A percentile compares a stretch with the other conserved stretches of the same genome.
phyloP scores from a whole-genome alignment of 2,888 invertebrate genomes.

The Siphonodentalium dalli region DNA sequence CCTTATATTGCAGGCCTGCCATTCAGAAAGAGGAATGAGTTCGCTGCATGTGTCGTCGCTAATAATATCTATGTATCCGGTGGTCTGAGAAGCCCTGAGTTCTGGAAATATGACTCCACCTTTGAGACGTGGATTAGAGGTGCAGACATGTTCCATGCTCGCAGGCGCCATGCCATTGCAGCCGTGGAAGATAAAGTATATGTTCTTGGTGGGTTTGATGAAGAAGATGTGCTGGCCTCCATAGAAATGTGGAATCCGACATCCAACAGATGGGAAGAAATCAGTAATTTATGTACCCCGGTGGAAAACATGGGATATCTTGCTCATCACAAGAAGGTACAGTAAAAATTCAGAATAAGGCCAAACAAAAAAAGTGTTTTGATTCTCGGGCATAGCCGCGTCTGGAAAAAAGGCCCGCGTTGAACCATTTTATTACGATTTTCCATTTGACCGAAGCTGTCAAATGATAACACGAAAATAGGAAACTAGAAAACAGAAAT shows the following conservation, averaged over 20 bases:
- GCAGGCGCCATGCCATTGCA: slow-evolving; percentile 54
- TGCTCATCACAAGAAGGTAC: slow-evolving; percentile 42
- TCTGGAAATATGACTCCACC: slow-evolving; percentile 56
- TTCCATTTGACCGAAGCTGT: too few relatives aligned
- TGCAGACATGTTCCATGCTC: slow-evolving; percentile 44
- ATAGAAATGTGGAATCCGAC: slow-evolving; percentile 52
- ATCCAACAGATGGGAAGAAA: slow-evolving; percentile 47
- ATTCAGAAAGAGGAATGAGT: slow-evolving; percentile 57
- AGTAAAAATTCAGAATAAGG: too few relatives aligned
- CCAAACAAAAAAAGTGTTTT: too few relatives aligned
- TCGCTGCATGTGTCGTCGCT: slow-evolving; percentile 49
- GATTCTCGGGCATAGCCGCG: too few relatives aligned
- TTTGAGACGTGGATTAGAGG: slow-evolving; percentile 55
- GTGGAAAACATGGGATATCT: slow-evolving; percentile 60
- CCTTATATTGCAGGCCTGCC: too few relatives aligned
- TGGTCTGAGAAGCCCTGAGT: slow-evolving; percentile 53
- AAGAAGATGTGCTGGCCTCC: slow-evolving; percentile 49
- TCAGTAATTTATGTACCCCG: slow-evolving; percentile 41
- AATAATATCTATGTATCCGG: slow-evolving; percentile 57
- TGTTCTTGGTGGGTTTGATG: slow-evolving; percentile 56
- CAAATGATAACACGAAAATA: too few relatives aligned
- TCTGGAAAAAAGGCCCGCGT: too few relatives aligned
- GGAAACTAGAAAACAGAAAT: too few relatives aligned
- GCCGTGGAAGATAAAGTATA: slow-evolving; percentile 53
- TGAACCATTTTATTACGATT: too few relatives aligned